phyloP scores from a whole-genome alignment of 1,140 invertebrate genomes.

The Drosophila funebris region DNA sequence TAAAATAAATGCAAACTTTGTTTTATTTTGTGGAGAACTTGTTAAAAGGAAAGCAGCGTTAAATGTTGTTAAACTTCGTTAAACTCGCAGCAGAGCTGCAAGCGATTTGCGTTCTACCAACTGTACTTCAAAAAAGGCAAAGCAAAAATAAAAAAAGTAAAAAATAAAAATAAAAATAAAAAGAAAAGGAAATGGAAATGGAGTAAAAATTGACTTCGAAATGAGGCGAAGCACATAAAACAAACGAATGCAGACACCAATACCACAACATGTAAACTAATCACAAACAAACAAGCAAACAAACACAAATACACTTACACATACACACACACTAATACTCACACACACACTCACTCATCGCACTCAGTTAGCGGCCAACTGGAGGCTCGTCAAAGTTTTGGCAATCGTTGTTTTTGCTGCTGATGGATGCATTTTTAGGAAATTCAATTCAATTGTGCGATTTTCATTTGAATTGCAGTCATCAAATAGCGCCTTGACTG shows the following conservation, averaged over 20 bases:
- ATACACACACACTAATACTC: constrained; percentile 16
- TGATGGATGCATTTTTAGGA: constrained; percentile 62
- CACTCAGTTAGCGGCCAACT: constrained; percentile 30
- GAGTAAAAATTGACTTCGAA: constrained; percentile 19
- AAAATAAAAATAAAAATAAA: no score
- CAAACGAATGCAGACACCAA: constrained; percentile 32
- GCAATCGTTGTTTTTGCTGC: constrained; percentile 18
- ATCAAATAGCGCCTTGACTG: constrained; percentile 40
- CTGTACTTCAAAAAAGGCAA: constrained; percentile 29
- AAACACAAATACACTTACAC: constrained; percentile 40
- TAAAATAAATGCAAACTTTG: constrained; percentile 63
- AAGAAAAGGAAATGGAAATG: not conserved
- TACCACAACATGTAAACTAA: constrained; percentile 61
- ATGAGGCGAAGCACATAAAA: constrained; percentile 7
- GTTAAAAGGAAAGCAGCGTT: constrained; percentile 59
- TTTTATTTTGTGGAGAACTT: constrained; percentile 9
- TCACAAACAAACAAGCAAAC: constrained; percentile 63
- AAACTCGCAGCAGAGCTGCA: constrained; percentile 25
- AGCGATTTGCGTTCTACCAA: constrained; percentile 28
- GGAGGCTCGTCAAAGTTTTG: constrained; percentile 71
- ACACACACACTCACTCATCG: constrained; percentile 32
- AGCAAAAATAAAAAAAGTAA: no score
- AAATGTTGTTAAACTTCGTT: constrained; percentile 59
- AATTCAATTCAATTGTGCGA: constrained; percentile 79
- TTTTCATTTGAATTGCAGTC: constrained; percentile 74